phyloP scores from a whole-genome alignment of 2,888 invertebrate genomes.

The Balanococcus diminutus region DNA sequence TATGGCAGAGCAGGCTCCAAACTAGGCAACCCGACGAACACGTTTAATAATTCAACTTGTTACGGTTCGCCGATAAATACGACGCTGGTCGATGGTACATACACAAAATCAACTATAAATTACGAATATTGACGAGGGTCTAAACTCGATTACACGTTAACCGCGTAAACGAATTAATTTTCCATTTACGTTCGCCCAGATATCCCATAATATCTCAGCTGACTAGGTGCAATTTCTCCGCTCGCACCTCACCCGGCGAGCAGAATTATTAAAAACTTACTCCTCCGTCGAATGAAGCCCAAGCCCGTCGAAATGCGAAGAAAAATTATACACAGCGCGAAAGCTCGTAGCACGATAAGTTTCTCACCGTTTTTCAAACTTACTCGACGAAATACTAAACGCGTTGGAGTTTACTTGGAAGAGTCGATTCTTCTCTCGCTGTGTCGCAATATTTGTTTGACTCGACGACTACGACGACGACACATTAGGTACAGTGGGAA shows the following conservation, averaged over 20 bases:
- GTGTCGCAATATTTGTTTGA: neutral
- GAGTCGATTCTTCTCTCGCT: too few relatives aligned
- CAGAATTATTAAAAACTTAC: neutral
- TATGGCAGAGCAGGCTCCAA: neutral
- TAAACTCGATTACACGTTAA: conserved; percentile 13
- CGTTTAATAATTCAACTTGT: conserved; percentile 25
- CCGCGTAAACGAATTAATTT: conserved; percentile 24
- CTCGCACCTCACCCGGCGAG: neutral
- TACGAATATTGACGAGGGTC: conserved; percentile 24
- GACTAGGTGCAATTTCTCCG: neutral
- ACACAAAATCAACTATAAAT: conserved; percentile 12
- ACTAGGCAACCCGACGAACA: neutral
- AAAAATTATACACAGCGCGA: neutral
- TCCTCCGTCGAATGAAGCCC: neutral
- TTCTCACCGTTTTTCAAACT: neutral
- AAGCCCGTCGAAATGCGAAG: neutral
- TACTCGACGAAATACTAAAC: neutral
- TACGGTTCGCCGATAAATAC: neutral
- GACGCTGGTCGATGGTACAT: neutral
- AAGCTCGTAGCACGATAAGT: neutral
- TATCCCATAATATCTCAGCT: neutral
- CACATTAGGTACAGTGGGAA: neutral
- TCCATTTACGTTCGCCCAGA: neutral
- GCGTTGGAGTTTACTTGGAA: neutral
- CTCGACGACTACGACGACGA: neutral